Evolutionary conservation across 2,888 invertebrate species (phyloP).

Genomic region (Nephrotoma appendiculata): DNA sequence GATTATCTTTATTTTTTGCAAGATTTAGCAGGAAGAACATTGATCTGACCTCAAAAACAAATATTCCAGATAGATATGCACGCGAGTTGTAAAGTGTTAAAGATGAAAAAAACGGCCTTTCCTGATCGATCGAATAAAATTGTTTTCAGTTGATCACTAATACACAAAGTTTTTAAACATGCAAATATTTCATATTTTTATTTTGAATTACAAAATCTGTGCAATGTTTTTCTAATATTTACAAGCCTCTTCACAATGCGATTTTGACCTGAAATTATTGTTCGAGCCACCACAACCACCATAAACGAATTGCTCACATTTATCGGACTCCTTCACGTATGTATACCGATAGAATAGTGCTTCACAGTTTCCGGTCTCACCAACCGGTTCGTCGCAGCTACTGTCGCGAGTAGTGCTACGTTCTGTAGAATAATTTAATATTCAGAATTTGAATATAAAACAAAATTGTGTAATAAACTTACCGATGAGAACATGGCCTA

Average conservation of each 20-base stretch:
- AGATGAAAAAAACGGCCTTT: too few relatives aligned
- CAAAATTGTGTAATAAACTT: not conserved
- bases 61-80: too few relatives aligned
- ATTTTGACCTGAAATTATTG: not conserved
- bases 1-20: too few relatives aligned
- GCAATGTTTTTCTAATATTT: not conserved
- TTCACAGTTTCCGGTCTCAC: not conserved
- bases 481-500: not conserved
- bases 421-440: not conserved
- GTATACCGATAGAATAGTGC: not conserved
- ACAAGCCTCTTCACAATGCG: not conserved
- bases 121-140: too few relatives aligned
- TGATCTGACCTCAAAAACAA: too few relatives aligned
- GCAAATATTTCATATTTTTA: not conserved
- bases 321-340: not conserved
- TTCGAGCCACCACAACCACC: not conserved
- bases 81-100: too few relatives aligned
- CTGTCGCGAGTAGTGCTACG: not conserved
- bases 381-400: not conserved
- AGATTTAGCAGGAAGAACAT: too few relatives aligned
- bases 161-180: too few relatives aligned
- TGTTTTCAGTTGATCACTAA: too few relatives aligned
- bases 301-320: not conserved
- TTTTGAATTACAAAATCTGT: not conserved
- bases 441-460: not conserved